Conservation (phyloP, 2,888 invertebrate genomes). For the Metallyticus violacea region DNA sequence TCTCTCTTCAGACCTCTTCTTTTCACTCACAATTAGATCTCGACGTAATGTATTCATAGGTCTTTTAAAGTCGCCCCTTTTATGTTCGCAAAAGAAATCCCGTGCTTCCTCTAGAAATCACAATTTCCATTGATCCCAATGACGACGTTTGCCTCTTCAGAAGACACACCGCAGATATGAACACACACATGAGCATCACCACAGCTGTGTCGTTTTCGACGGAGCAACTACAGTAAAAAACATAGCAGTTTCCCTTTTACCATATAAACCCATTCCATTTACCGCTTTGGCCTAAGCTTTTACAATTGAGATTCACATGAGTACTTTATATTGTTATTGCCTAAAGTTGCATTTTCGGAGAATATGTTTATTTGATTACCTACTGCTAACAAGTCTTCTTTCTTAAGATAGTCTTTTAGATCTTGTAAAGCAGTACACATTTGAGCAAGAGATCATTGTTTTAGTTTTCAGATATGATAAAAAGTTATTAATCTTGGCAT, state of each 20-base stretch:
- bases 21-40: conserved; percentile 11
- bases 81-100: not conserved
- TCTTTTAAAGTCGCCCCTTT: not conserved
- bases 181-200: not conserved
- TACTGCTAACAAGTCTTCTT: no score
- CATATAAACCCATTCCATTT: not conserved
- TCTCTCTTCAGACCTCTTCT: not conserved
- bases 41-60: not conserved
- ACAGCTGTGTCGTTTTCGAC: not conserved
- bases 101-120: not conserved
- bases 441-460: no score
- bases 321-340: no score
- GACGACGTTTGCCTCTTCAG: not conserved
- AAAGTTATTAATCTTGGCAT: no score
- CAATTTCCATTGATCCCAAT: conserved; percentile 7
- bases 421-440: no score
- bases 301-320: no score
- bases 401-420: no score
- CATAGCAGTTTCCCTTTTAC: not conserved
- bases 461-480: no score
- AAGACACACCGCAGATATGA: not conserved
- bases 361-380: no score
- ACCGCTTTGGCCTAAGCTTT: not conserved
- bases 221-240: not conserved
- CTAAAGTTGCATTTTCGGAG: no score